phyloP scores from a whole-genome alignment of 2,797 vertebrate species.

The Avahi laniger region DNA sequence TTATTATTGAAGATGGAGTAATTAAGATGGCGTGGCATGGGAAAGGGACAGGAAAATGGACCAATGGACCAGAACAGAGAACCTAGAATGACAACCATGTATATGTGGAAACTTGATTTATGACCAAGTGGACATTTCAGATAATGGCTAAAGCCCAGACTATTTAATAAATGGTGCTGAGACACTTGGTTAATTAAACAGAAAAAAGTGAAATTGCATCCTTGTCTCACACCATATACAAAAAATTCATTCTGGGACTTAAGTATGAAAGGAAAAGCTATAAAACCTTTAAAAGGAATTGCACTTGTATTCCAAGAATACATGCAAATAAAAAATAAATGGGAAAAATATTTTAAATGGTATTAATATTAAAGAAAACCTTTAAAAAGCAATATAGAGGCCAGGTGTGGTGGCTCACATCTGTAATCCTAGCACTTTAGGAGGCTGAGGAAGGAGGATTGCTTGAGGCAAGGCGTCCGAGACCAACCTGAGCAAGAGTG shows the following conservation, averaged over 20 bases:
- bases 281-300: constrained; percentile 7
- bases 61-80: background rate
- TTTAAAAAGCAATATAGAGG: too few relatives aligned
- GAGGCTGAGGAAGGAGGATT: too few relatives aligned
- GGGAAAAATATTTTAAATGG: too few relatives aligned
- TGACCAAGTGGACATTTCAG: background rate
- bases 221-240: background rate
- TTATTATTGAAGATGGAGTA: background rate
- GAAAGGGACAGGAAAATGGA: background rate
- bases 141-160: background rate
- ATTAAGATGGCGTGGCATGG: background rate
- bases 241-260: background rate
- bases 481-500: too few relatives aligned
- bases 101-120: background rate
- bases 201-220: background rate
- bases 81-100: background rate
- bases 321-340: too few relatives aligned
- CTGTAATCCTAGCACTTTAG: too few relatives aligned
- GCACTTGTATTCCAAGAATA: too few relatives aligned
- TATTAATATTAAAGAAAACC: too few relatives aligned
- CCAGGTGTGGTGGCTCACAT: too few relatives aligned
- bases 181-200: background rate
- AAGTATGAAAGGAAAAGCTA: background rate
- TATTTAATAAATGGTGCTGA: background rate
- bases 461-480: too few relatives aligned